These are phyloP conservation scores for Nerophis ophidion DNA, from an alignment of 2,113 vertebrate genomes.

Conservation along the genomic window DNA sequence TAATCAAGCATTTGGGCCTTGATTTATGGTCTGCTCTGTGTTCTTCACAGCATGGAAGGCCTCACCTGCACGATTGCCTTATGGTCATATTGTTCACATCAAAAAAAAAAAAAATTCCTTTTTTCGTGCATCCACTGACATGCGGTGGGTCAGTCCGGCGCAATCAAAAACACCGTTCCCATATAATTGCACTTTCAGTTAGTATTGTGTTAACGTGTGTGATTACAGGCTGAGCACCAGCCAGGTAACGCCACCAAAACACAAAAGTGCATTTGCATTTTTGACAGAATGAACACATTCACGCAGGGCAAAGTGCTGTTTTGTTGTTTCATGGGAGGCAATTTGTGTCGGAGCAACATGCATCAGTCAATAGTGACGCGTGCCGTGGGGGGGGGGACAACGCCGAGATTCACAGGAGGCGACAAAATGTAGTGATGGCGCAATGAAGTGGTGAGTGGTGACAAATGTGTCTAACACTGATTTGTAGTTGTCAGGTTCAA, in stretches of 20 bases:
- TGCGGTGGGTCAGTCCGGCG: not conserved
- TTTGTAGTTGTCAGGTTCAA: too few relatives aligned
- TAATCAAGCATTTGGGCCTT: slow-evolving; percentile 9
- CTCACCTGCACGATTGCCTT: slow-evolving; percentile 10
- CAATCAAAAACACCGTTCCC: not conserved
- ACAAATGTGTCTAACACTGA: too few relatives aligned
- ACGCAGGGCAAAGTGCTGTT: not conserved
- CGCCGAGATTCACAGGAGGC: not conserved
- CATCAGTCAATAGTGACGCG: slow-evolving; percentile 1
- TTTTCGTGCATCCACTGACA: slow-evolving; percentile 6
- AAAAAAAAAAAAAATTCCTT: slow-evolving; percentile 4
- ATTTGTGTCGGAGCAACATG: not conserved
- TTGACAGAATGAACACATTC: slow-evolving; percentile 8
- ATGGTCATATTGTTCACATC: not conserved
- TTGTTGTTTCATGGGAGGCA: slow-evolving; percentile 2
- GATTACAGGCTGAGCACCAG: slow-evolving; percentile 15
- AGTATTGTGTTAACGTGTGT: slow-evolving; percentile 7
- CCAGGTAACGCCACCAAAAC: slow-evolving; percentile 2
- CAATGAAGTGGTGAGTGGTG: not conserved
- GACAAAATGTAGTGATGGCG: not conserved
- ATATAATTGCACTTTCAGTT: not conserved
- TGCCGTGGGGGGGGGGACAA: not conserved
- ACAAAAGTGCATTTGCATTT: slow-evolving; percentile 5
- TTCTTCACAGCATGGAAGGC: slow-evolving; percentile 10
- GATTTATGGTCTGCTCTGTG: slow-evolving; percentile 10